Evolutionary conservation across 2,888 invertebrate species (phyloP), one percentile per base, ranked within the genome.

Genomic region (Muschampia plurimacula): DNA sequence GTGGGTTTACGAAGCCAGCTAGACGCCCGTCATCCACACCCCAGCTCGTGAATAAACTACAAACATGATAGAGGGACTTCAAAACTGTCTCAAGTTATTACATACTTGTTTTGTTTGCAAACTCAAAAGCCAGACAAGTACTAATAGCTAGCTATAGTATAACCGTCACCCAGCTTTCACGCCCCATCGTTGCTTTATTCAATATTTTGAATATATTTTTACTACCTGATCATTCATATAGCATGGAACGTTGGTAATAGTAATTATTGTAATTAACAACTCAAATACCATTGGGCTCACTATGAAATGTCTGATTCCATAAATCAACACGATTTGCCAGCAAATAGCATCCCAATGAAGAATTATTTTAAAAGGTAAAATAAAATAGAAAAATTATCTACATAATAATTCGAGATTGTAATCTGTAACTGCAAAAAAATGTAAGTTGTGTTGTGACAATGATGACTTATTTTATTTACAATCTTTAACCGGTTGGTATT

Each of bases 51-150:
- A 74, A 68, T 71, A 71, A 74, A 62, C 52, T 68, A 65, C 65
- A 41, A 52, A 68, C 59, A 59, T n/a, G 49, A 74, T 68, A 65
- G 64, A 55, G 49, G 55, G 12, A 65, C 69, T 73, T 63, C 66
- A 66, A 65, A 69, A 69, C 68, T 60, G 69, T 70, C 64, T 63
- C 69, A 70, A 64, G 69, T 70, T 64, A 64, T 70, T 62, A 62
- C 15, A 39, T 57, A 36, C 64, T 70, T 57, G 64, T 70, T 70
- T 70, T 57, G 64, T 70, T 64, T 55, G 64, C 32, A 41, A 44
- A 64, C 64, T 57, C 57, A 70, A 69, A 57, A 69, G 64, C 55
- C n/a, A 62, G 60, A 62, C 68, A 15, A 36, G 60, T 22, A 22
- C 22, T 1, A 22, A 22, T 22, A 22, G 22, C 22, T 22, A 22